A percentile compares a stretch with the other conserved stretches of the same genome.
phyloP scores from a whole-genome alignment of 2,888 invertebrate genomes.

The Chrysolina americana region DNA sequence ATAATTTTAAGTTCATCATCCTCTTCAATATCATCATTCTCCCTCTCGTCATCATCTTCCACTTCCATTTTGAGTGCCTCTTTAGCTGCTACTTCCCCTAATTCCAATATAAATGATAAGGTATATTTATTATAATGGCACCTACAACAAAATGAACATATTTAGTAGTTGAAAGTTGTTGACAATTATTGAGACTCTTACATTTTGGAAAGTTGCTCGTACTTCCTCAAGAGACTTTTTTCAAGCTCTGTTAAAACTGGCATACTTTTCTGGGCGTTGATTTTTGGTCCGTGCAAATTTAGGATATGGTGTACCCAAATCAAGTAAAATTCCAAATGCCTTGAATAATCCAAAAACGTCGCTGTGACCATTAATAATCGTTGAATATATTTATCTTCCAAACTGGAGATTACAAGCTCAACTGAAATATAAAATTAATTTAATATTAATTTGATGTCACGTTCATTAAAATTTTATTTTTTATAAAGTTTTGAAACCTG shows the following conservation, averaged over 20 bases:
- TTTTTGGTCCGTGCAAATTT: constrained; percentile 75
- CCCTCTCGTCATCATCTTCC: constrained; percentile 35
- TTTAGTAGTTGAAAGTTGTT: background rate
- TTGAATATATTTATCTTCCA: constrained; percentile 84
- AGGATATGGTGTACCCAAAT: constrained; percentile 83
- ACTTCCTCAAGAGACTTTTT: constrained; percentile 84
- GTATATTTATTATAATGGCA: constrained; percentile 93
- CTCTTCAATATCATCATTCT: background rate
- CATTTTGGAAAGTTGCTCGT: constrained; percentile 88
- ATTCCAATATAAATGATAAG: constrained; percentile 75
- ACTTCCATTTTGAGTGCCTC: constrained; percentile 50
- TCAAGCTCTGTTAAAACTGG: constrained; percentile 82
- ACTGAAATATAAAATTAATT: constrained; percentile 73
- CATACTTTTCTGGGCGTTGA: constrained; percentile 73
- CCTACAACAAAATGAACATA: constrained; percentile 71
- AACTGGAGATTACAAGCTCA: constrained; percentile 77
- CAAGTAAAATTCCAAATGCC: constrained; percentile 91
- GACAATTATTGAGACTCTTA: constrained; percentile 71
- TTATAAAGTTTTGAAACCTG: no score
- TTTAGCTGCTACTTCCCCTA: constrained; percentile 70
- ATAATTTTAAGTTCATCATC: constrained; percentile 16
- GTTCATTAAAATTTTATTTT: no score
- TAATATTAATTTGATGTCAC: no score
- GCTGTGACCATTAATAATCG: constrained; percentile 82
- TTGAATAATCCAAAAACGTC: constrained; percentile 80